Percentiles rank a stretch among this genome's conserved stretches.
phyloP scores from a whole-genome alignment of 2,113 vertebrate species.

The Microcebus jonahi region DNA sequence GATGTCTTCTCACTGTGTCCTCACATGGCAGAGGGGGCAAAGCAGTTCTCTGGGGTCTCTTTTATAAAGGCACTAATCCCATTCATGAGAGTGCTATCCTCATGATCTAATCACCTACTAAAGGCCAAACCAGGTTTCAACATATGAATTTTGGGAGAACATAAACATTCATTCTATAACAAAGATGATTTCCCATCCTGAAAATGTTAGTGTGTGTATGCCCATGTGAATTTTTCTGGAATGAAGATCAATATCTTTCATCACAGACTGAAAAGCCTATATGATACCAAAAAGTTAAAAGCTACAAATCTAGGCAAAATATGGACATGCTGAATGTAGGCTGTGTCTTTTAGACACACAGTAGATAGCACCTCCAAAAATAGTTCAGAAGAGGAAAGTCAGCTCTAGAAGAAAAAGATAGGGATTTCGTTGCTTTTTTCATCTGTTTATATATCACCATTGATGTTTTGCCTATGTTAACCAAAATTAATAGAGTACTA shows the following conservation, averaged over 20 bases:
- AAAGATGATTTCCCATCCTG: background rate
- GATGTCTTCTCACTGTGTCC: background rate
- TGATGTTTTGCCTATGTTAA: conserved; percentile 1
- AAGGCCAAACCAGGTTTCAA: background rate
- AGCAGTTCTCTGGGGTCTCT: background rate
- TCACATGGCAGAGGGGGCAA: background rate
- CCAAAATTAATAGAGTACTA: background rate
- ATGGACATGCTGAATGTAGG: background rate
- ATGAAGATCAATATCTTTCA: background rate
- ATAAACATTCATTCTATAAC: background rate
- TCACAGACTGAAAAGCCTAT: background rate
- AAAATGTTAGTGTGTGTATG: background rate
- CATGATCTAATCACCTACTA: background rate
- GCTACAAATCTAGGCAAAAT: background rate
- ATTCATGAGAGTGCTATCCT: background rate
- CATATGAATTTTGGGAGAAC: background rate
- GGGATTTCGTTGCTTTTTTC: background rate
- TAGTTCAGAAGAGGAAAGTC: conserved; percentile 25
- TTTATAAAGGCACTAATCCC: background rate
- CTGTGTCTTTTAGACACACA: background rate
- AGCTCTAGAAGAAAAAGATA: background rate
- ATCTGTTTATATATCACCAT: background rate
- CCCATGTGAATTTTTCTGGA: background rate
- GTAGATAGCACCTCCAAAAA: background rate
- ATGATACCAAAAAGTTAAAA: conserved; percentile 38